Evolutionary conservation across 2,888 invertebrate genomes (phyloP).

Genomic region (Polyommatus icarus): DNA sequence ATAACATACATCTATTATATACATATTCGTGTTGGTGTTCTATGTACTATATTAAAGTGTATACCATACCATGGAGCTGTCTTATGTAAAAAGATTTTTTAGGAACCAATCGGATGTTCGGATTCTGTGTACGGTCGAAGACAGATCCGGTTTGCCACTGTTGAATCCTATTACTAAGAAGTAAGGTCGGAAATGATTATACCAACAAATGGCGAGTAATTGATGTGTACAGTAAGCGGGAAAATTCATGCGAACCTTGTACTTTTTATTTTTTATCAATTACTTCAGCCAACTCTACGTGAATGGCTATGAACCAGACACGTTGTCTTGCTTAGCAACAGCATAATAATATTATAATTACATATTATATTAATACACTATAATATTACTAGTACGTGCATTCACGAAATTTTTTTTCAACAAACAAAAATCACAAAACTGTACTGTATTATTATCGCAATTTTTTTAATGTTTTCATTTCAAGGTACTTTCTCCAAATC

Average conservation of each 20-base stretch:
- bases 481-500: background rate
- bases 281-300: background rate
- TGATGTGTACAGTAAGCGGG: background rate
- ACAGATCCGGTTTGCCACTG: background rate
- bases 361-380: too few relatives aligned
- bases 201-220: background rate
- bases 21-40: background rate
- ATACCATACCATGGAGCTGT: background rate
- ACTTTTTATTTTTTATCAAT: constrained; percentile 3
- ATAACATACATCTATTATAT: background rate
- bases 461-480: background rate
- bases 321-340: background rate
- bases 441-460: too few relatives aligned
- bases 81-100: background rate
- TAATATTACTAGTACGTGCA: too few relatives aligned
- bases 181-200: background rate
- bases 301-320: background rate
- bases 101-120: background rate
- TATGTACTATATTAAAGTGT: background rate
- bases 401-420: too few relatives aligned
- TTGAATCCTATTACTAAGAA: background rate
- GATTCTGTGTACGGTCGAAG: background rate
- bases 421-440: too few relatives aligned
- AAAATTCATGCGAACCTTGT: constrained; percentile 17
- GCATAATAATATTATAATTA: background rate